These are phyloP conservation scores for Trogon melanurus DNA, from an alignment of 2,113 vertebrate genomes.

Conservation along the genomic window DNA sequence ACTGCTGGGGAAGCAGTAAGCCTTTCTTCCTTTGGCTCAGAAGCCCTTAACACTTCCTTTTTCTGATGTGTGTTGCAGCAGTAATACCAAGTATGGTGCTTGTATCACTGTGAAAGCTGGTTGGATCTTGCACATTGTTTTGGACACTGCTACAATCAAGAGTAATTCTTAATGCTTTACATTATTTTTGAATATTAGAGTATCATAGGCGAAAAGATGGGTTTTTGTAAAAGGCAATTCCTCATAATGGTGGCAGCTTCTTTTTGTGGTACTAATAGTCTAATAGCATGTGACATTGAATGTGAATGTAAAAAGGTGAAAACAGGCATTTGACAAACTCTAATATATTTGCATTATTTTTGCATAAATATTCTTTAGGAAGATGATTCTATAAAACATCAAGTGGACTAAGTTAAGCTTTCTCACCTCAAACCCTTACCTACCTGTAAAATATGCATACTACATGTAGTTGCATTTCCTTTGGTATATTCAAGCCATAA, in stretches of 20 bases:
- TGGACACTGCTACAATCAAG: not conserved
- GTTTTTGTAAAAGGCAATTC: not conserved
- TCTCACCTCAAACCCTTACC: not conserved
- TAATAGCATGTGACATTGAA: not conserved
- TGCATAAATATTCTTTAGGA: not conserved
- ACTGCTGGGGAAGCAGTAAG: not conserved
- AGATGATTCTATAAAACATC: not conserved
- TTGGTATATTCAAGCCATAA: not conserved
- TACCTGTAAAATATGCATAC: rapidly evolving
- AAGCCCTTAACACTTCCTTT: not conserved
- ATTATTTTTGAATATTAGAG: not conserved
- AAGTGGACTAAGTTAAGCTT: not conserved
- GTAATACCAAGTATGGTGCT: not conserved
- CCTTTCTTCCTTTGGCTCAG: not conserved
- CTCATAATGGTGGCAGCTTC: not conserved
- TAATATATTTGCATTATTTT: not conserved
- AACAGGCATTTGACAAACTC: not conserved
- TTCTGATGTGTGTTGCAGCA: not conserved
- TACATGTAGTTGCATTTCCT: not conserved
- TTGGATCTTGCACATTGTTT: not conserved
- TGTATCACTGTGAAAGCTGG: not conserved
- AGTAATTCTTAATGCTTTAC: not conserved
- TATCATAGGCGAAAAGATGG: not conserved
- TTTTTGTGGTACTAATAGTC: not conserved
- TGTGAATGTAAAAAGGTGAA: not conserved